Base-by-base conservation (phyloP, 2,113 vertebrate genomes). In the Accipiter cooperii region DNA sequence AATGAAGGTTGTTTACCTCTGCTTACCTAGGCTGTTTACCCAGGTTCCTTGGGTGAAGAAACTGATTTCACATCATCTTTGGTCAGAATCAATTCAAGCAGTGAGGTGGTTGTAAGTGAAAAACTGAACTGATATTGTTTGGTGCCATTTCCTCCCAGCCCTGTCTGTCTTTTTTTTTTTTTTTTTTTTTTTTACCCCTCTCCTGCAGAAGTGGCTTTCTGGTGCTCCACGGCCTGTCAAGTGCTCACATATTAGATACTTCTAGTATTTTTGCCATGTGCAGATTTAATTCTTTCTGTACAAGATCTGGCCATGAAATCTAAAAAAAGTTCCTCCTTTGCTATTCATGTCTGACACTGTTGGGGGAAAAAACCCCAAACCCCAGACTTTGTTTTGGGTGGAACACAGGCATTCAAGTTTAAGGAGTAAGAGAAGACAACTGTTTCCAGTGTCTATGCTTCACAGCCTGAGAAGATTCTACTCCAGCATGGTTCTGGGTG, bases 401-500 rank as follows among this genome's bases (percentile, higher is more conserved):
- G 29, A 89, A 73, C 17, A 73, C 4, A n/a, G 26, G 58, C 26
- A 80, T 68, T 19, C 60, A n/a, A 51, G 22, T 69, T 89, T 76
- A 24, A 69, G 71, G n/a, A 42, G 8, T 15, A 52, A 15, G 1
- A 60, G 54, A 84, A 91, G 38, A 63, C 24, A 68, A 29, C 6
- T 8, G n/a, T 29, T 87, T 70, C 33, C 46, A 65, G n/a, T 8
- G 28, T 8, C 3, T 17, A 19, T 58, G 34, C 34, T 47, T 26
- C 29, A 31, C 31, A 81, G 17, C 13, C 40, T 36, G 47, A 73
- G 26, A 1, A 1, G n/a, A 33, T 91, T 70, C 20, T 29, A 4
- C 44, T 47, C 8, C 21, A 57, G 34, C 0, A 0, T 10, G 34
- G 31, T 2, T 70, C 36, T 69, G 40, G 51, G 46, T 63, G 40